Conservation (phyloP, 2,888 invertebrate genomes). For the Rhimphoctona megacephalus region DNA sequence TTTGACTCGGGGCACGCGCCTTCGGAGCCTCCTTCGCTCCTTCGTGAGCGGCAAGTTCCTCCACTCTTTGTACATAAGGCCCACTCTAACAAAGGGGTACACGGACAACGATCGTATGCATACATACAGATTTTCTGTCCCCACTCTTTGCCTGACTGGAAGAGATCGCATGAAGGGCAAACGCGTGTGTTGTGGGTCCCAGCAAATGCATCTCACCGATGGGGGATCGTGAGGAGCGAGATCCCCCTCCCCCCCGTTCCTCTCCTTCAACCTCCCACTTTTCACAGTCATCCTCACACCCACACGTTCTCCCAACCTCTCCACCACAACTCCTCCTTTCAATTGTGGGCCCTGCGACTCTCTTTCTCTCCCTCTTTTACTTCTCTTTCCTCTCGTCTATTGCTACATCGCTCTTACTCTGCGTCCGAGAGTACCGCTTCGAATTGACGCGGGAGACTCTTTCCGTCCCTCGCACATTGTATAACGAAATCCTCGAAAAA, state of each 20-base stretch:
- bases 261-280: slow-evolving; percentile 47
- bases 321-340: slow-evolving; percentile 55
- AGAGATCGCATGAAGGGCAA: slow-evolving; percentile 52
- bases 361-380: slow-evolving; percentile 40
- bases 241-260: slow-evolving; percentile 10
- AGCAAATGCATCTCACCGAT: slow-evolving; percentile 36
- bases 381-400: slow-evolving; percentile 47
- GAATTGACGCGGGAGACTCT: slow-evolving; percentile 5
- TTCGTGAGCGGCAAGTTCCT: slow-evolving; percentile 73
- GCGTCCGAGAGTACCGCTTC: slow-evolving; percentile 22
- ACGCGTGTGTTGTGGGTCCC: slow-evolving; percentile 57
- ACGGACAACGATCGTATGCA: slow-evolving; percentile 30
- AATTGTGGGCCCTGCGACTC: slow-evolving; percentile 57
- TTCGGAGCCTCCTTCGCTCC: slow-evolving; percentile 70
- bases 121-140: slow-evolving; percentile 50
- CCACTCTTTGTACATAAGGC: slow-evolving; percentile 58
- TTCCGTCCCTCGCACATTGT: not conserved
- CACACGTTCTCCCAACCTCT: slow-evolving; percentile 60
- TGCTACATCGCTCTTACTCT: slow-evolving; percentile 7
- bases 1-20: slow-evolving; percentile 82
- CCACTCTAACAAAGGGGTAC: slow-evolving; percentile 53
- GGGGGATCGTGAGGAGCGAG: slow-evolving; percentile 32
- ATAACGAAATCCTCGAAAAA: slow-evolving; percentile 3
- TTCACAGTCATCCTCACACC: slow-evolving; percentile 61
- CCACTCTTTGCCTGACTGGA: slow-evolving; percentile 36